These are phyloP conservation scores for Percina caprodes DNA, from an alignment of 2,113 vertebrate genomes.

Conservation along the genomic window DNA sequence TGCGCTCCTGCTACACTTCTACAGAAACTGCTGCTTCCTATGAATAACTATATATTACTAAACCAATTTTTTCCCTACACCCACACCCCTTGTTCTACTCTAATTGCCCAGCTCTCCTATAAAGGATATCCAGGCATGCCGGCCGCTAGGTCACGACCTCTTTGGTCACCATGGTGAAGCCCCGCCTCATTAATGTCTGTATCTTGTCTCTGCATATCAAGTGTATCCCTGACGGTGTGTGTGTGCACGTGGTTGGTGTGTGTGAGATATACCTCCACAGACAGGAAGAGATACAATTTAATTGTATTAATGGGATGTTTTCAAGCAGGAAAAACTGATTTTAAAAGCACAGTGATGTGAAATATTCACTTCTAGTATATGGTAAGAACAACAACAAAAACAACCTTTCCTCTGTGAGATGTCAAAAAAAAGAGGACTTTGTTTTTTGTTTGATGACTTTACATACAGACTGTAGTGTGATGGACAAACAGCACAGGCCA, in stretches of 20 bases:
- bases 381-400: background rate
- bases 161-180: constrained; percentile 69
- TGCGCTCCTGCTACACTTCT: background rate
- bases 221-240: constrained; percentile 24
- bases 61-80: constrained; percentile 12
- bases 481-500: background rate
- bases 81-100: constrained; percentile 43
- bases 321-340: background rate
- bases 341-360: background rate
- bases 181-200: constrained; percentile 70
- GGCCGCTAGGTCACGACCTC: constrained; percentile 73
- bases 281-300: background rate
- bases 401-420: background rate
- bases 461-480: background rate
- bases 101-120: constrained; percentile 73
- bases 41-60: constrained; percentile 10
- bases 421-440: background rate
- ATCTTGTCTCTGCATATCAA: constrained; percentile 73
- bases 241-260: too few relatives aligned
- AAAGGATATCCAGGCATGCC: constrained; percentile 73
- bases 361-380: background rate
- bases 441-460: background rate
- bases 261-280: constrained; percentile 1
- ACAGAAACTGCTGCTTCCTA: constrained; percentile 8
- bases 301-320: background rate